phyloP scores from a whole-genome alignment of 2,888 invertebrate species.

The Brassicogethes aeneus region DNA sequence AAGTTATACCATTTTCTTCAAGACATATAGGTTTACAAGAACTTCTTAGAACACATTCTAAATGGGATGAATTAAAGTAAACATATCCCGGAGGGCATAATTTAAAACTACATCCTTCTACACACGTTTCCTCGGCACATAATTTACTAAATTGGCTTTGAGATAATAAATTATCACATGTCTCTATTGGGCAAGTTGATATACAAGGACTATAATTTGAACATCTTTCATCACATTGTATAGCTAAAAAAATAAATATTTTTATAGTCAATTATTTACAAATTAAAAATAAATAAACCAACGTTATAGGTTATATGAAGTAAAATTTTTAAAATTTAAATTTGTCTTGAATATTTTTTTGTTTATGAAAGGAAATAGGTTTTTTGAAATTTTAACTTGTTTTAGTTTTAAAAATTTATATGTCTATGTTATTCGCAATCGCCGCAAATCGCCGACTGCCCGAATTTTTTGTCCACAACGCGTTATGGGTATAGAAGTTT shows the following conservation, averaged over 20 bases:
- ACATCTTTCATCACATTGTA: constrained; percentile 80
- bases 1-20: constrained; percentile 54
- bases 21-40: constrained; percentile 64
- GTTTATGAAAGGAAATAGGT: no score
- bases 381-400: no score
- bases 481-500: no score
- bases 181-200: constrained; percentile 71
- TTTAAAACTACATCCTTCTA: constrained; percentile 76
- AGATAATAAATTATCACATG: constrained; percentile 70
- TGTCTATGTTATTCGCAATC: no score
- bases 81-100: constrained; percentile 66
- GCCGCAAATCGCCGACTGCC: no score
- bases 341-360: no score
- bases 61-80: constrained; percentile 57
- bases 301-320: no score
- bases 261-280: not conserved
- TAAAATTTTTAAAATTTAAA: no score
- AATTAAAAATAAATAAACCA: no score
- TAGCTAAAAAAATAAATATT: constrained; percentile 42
- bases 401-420: no score
- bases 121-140: constrained; percentile 66
- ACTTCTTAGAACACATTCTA: constrained; percentile 65
- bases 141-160: constrained; percentile 53
- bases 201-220: constrained; percentile 74
- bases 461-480: no score